These are phyloP conservation scores for Microcebus jonahi DNA, from an alignment of 2,113 vertebrate genomes.

Conservation along the genomic window DNA sequence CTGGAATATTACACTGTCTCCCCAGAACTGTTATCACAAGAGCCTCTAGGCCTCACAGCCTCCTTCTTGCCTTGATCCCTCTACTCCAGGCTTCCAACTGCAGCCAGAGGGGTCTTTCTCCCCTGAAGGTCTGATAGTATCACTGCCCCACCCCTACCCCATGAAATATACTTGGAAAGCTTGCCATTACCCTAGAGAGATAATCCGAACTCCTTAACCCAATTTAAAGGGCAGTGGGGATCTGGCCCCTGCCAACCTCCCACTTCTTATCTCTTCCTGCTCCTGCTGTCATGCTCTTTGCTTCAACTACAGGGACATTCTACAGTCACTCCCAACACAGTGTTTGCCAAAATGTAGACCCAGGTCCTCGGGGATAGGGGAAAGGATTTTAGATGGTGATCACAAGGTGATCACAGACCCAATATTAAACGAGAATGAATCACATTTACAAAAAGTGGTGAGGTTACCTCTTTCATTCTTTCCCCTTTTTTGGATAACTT, in stretches of 20 bases:
- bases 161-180: conserved; percentile 59
- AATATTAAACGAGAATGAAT: background rate
- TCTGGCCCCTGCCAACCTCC: conserved; percentile 13
- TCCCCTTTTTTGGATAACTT: background rate
- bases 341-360: background rate
- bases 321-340: background rate
- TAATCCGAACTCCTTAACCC: conserved; percentile 64
- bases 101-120: background rate
- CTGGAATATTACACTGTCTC: background rate
- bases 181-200: conserved; percentile 39
- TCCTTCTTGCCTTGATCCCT: background rate
- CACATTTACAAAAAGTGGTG: background rate
- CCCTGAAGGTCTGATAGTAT: conserved; percentile 39
- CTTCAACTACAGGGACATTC: conserved; percentile 21
- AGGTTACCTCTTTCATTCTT: background rate
- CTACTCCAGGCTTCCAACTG: background rate
- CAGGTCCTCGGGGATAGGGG: background rate
- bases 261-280: conserved; percentile 21
- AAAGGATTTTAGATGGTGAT: conserved; percentile 16
- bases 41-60: background rate
- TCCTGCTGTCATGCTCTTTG: conserved; percentile 27
- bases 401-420: background rate
- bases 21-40: background rate
- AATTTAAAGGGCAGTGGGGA: conserved; percentile 40
- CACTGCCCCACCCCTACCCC: background rate